A percentile compares a stretch with the other conserved stretches of the same genome.
Evolutionary conservation across 2,797 vertebrate species (phyloP).

Genomic region (Bucorvus abyssinicus): DNA sequence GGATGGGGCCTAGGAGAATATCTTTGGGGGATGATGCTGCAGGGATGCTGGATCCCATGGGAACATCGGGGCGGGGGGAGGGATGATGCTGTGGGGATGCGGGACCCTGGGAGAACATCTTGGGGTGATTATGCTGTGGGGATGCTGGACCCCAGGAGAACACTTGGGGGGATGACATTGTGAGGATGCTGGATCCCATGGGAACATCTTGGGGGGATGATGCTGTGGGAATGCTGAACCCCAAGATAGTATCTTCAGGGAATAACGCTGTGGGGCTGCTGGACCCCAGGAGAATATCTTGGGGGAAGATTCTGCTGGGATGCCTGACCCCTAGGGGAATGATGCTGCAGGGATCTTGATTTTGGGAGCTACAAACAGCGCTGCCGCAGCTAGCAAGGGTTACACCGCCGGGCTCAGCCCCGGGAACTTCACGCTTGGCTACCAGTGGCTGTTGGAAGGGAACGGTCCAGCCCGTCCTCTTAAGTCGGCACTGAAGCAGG

Average conservation of each 20-base stretch:
- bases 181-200: accelerated
- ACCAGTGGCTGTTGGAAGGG: not conserved
- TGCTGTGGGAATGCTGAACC: not conserved
- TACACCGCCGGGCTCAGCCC: not conserved
- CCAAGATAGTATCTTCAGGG: not conserved
- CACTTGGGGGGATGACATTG: not conserved
- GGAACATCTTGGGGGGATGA: not conserved
- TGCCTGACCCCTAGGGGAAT: not conserved
- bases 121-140: not conserved
- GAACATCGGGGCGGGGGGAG: not conserved
- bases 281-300: not conserved
- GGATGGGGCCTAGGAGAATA: not conserved
- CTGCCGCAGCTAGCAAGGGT: conserved; percentile 28
- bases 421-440: conserved; percentile 7
- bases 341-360: not conserved
- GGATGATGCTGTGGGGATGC: too few species aligned
- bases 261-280: not conserved
- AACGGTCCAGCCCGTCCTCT: not conserved
- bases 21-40: not conserved
- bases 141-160: not conserved
- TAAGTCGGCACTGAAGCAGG: not conserved
- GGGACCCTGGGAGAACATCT: not conserved
- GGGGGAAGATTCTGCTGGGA: not conserved
- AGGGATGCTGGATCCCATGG: accelerated
- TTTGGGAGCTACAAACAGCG: not conserved